Evolutionary conservation across 2,113 vertebrate genomes (phyloP), one percentile per base, ranked within the genome.

Genomic region (Oreochromis niloticus): DNA sequence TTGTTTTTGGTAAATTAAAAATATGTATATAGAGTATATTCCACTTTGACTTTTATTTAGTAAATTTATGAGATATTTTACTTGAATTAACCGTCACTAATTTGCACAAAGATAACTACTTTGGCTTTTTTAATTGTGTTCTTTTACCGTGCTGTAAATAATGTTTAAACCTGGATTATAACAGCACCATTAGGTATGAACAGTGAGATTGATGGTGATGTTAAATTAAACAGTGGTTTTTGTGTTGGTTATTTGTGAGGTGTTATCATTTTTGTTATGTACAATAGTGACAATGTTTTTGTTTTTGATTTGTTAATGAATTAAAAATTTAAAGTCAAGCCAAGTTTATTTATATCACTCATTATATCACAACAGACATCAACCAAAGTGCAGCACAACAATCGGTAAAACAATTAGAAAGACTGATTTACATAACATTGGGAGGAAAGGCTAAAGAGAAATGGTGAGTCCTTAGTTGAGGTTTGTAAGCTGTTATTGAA

Each of bases 401-500:
- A 24, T 46, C 5, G 2, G 3, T 43, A 73, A 73, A 73, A 68
- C 34, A 27, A 73, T 71, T 43, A 6, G 24, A 22, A 71, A 71
- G 34, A 43, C n/a, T 0, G 1, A 27, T 46, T 46, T 73, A 46
- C 66, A 46, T 41, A 27, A 8, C 39, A 46, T 16, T 46, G 46
- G 22, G 36, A 24, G 2, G 5, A 27, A 39, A 27, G 0, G 34
- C 4, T 73, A 73, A 73, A 73, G 66, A 46, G 39, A 43, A 43
- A 71, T 24, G 0, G 7, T 71, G 13, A 71, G 12, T 43, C 7
- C 2, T 6, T 1, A 71, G 39, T 24, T 43, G 39, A 43, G 39
- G 13, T 16, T 43, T 43, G 66, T 39, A 0, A 4, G 34, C 34
- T 36, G 4, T 66, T 66, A 1, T 66, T 66, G 34, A 71, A 71